Evolutionary conservation across 2,113 vertebrate species (phyloP).

Genomic region (Mus pahari): DNA sequence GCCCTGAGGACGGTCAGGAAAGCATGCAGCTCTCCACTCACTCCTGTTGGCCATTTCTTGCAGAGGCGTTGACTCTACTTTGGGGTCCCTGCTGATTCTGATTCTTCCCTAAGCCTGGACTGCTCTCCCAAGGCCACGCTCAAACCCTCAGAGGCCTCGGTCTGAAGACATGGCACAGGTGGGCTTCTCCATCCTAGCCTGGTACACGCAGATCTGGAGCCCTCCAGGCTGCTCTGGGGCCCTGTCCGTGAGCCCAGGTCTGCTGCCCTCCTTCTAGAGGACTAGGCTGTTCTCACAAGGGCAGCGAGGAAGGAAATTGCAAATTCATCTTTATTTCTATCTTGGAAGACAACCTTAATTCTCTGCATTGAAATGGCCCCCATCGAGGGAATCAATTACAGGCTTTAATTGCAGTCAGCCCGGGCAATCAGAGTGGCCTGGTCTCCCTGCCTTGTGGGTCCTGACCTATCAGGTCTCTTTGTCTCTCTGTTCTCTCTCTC

Average conservation of each 20-base stretch:
- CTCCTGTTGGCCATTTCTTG: background rate
- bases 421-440: slow-evolving; percentile 79
- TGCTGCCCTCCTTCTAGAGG: background rate
- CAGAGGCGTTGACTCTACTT: background rate
- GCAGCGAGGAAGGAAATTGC: slow-evolving; percentile 91
- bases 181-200: too few species aligned
- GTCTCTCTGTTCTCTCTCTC: background rate
- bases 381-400: slow-evolving; percentile 89
- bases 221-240: background rate
- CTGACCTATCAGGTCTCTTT: background rate
- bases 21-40: background rate
- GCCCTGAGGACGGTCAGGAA: background rate
- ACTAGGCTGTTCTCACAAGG: slow-evolving; percentile 86
- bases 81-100: background rate
- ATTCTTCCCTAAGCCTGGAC: background rate
- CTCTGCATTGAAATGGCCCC: slow-evolving; percentile 89
- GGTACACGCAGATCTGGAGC: background rate
- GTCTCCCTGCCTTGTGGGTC: background rate
- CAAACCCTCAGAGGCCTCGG: background rate
- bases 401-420: slow-evolving; percentile 87
- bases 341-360: slow-evolving; percentile 91
- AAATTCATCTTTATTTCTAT: slow-evolving; percentile 93
- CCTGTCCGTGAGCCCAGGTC: background rate
- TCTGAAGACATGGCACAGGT: background rate
- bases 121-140: background rate